Evolutionary conservation across 2,113 vertebrate genomes (phyloP).

Genomic region (Melanerpes aurifrons): DNA sequence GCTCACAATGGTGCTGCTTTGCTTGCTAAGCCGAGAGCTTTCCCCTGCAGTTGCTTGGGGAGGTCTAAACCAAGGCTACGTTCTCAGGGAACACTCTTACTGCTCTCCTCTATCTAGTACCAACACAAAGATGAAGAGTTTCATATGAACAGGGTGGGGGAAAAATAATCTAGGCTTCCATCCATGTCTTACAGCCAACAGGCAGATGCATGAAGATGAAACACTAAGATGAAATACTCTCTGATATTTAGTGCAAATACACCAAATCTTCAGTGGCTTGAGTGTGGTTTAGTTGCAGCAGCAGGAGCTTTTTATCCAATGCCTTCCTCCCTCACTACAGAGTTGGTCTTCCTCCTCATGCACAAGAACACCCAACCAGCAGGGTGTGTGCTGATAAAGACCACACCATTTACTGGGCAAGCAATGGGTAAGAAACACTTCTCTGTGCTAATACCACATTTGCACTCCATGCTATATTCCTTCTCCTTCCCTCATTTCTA

Average conservation of each 20-base stretch:
- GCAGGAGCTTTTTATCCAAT: background rate
- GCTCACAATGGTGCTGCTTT: accelerated
- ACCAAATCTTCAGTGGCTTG: background rate
- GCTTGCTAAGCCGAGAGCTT: background rate
- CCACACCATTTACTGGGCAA: background rate
- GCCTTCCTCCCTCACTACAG: background rate
- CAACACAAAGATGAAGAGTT: background rate
- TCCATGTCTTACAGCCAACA: accelerated
- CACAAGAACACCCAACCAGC: background rate
- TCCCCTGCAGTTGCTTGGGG: background rate
- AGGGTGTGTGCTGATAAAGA: background rate
- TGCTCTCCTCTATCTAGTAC: background rate
- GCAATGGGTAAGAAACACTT: background rate
- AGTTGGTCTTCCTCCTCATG: background rate
- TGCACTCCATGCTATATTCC: background rate
- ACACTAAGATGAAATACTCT: background rate
- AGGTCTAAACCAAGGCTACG: accelerated
- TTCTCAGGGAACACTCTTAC: background rate
- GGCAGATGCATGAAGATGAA: background rate
- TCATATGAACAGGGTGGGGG: background rate
- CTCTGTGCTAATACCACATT: background rate
- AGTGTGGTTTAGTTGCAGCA: background rate
- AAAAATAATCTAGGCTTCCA: background rate
- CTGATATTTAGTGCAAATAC: background rate
- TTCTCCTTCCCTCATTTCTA: background rate